These are phyloP conservation scores for Drosophila erecta DNA, from an alignment of 1,140 invertebrate species.

Conservation along the genomic window DNA sequence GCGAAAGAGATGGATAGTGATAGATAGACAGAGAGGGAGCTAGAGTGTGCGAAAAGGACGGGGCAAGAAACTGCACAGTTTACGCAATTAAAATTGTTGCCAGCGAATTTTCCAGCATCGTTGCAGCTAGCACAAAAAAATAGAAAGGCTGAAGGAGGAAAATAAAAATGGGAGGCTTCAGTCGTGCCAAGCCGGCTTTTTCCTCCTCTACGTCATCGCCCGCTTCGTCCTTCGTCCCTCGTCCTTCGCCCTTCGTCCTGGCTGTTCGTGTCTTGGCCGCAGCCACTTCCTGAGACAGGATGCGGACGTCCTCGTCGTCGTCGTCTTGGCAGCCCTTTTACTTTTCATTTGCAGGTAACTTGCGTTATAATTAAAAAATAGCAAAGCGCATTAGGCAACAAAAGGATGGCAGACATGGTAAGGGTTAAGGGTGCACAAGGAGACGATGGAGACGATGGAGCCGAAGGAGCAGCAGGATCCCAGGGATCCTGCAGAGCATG, in stretches of 20 bases:
- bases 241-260: neutral
- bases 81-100: conserved; percentile 82
- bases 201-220: conserved; percentile 8
- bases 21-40: neutral
- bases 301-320: conserved; percentile 42
- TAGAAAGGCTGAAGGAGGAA: conserved; percentile 21
- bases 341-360: conserved; percentile 81
- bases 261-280: conserved; percentile 70
- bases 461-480: neutral
- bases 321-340: conserved; percentile 79
- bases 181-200: conserved; percentile 9
- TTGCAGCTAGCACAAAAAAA: conserved; percentile 37
- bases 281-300: conserved; percentile 62
- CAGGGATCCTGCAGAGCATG: conserved; percentile 5
- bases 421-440: neutral
- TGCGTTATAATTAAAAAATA: conserved; percentile 82
- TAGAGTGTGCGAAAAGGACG: conserved; percentile 12
- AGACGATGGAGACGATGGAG: neutral
- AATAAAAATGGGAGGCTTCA: conserved; percentile 14
- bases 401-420: conserved; percentile 46
- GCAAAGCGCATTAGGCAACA: conserved; percentile 82
- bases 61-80: conserved; percentile 64
- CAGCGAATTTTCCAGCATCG: conserved; percentile 68
- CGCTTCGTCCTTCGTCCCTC: neutral
- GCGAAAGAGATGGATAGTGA: conserved; percentile 8